Conservation (phyloP, 2,888 invertebrate species). For the Dermolepida albohirtum region DNA sequence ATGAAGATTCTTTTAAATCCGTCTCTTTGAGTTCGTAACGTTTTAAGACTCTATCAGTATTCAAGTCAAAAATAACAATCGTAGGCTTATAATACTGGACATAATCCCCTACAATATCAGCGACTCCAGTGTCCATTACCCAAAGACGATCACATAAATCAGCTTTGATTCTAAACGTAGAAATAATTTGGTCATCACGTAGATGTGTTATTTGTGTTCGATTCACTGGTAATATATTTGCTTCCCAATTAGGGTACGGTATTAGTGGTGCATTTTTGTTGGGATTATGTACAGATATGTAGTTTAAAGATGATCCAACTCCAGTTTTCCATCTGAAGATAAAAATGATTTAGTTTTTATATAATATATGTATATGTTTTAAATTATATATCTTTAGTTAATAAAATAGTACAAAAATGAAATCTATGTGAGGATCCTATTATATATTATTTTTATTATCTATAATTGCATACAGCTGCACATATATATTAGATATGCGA, state of each 20-base stretch:
- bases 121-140: slow-evolving; percentile 84
- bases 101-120: slow-evolving; percentile 77
- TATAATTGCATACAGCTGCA: too few relatives aligned
- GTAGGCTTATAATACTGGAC: slow-evolving; percentile 74
- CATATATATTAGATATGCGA: too few relatives aligned
- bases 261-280: slow-evolving; percentile 78
- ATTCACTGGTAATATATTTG: slow-evolving; percentile 80
- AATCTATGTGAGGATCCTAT: too few relatives aligned
- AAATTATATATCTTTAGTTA: not conserved
- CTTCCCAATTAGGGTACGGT: slow-evolving; percentile 83
- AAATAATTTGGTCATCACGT: slow-evolving; percentile 72
- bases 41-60: slow-evolving; percentile 78
- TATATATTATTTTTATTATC: too few relatives aligned
- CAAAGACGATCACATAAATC: slow-evolving; percentile 85
- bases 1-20: slow-evolving; percentile 79
- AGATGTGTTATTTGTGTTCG: slow-evolving; percentile 62
- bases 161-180: slow-evolving; percentile 78
- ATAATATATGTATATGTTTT: too few relatives aligned
- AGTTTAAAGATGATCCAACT: slow-evolving; percentile 77
- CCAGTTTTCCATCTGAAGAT: slow-evolving; percentile 72
- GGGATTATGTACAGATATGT: slow-evolving; percentile 69
- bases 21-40: slow-evolving; percentile 75
- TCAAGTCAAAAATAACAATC: slow-evolving; percentile 79
- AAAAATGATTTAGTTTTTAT: not conserved
- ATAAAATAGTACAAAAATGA: not conserved